Evolutionary conservation across 2,113 vertebrate genomes (phyloP).

Genomic region (Eubucco bourcierii): DNA sequence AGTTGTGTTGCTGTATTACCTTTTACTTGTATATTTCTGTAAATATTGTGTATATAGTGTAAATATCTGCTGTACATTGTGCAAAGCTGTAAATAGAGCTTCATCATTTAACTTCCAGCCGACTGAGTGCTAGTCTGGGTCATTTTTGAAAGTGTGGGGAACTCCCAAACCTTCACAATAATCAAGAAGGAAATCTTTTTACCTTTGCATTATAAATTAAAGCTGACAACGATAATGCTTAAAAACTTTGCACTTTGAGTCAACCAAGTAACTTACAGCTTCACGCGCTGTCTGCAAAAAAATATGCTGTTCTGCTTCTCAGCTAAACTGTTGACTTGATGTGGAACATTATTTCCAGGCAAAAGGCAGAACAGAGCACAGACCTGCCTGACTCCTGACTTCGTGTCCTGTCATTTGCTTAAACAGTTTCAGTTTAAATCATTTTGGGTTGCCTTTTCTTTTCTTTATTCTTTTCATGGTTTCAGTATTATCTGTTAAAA

Average conservation of each 20-base stretch:
- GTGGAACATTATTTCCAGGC: conserved; percentile 1
- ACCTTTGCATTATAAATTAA: not conserved
- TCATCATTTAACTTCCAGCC: no score
- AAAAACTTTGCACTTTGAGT: not conserved
- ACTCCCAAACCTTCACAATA: no score
- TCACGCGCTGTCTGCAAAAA: not conserved
- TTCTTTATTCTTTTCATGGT: not conserved
- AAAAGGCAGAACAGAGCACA: not conserved
- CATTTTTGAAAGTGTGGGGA: no score
- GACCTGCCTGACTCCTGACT: not conserved
- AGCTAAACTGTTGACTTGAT: not conserved
- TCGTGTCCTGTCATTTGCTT: not conserved
- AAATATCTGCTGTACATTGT: no score
- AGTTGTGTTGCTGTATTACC: no score
- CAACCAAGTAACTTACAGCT: not conserved
- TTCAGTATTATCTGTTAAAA: conserved; percentile 35
- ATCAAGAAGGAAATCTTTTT: not conserved
- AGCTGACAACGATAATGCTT: not conserved
- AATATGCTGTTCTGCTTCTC: not conserved
- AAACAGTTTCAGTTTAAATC: conserved; percentile 15
- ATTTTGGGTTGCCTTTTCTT: not conserved
- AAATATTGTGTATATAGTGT: no score
- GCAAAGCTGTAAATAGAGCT: no score
- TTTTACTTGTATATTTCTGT: no score
- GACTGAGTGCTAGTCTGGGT: no score